Percentiles rank a stretch among this genome's conserved stretches.
These are phyloP conservation scores for Apoda limacodes DNA, from an alignment of 2,888 invertebrate genomes.

Conservation along the genomic window DNA sequence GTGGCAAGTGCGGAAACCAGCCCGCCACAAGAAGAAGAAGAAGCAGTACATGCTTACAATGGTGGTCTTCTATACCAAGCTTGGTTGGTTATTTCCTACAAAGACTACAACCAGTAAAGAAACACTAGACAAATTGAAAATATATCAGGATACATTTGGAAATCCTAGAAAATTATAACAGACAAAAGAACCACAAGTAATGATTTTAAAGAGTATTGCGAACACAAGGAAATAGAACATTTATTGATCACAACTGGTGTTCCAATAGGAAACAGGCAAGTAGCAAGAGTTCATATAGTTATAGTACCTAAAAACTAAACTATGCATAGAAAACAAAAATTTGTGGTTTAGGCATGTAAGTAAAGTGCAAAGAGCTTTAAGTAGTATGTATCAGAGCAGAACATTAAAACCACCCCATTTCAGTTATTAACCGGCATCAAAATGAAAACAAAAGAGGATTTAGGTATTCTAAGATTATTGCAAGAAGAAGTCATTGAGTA, in stretches of 20 bases:
- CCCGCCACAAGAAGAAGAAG: no score
- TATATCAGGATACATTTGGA: conserved; percentile 29
- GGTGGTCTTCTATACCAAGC: conserved; percentile 33
- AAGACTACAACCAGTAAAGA: conserved; percentile 27
- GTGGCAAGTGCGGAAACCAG: no score
- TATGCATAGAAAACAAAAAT: conserved; percentile 8
- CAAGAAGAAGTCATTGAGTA: conserved; percentile 23
- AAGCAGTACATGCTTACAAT: conserved; percentile 31
- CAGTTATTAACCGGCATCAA: conserved; percentile 17
- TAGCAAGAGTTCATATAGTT: conserved; percentile 10
- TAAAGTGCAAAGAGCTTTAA: conserved; percentile 18
- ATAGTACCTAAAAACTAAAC: conserved; percentile 13
- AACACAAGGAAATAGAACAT: conserved; percentile 29
- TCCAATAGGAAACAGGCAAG: conserved; percentile 33
- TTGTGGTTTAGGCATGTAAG: conserved; percentile 10
- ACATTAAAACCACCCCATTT: conserved; percentile 18
- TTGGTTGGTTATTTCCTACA: conserved; percentile 32
- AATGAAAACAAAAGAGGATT: conserved; percentile 15
- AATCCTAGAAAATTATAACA: conserved; percentile 29
- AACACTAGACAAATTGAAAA: conserved; percentile 23
- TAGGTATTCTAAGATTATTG: conserved; percentile 20
- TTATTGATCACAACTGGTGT: conserved; percentile 25
- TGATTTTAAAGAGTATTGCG: conserved; percentile 30
- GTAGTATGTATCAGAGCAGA: conserved; percentile 20
- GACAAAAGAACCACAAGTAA: conserved; percentile 30